Percentiles rank a stretch among this genome's conserved stretches.
Evolutionary conservation across 1,140 invertebrate species (phyloP).

Genomic region (Achatina immaculata): DNA sequence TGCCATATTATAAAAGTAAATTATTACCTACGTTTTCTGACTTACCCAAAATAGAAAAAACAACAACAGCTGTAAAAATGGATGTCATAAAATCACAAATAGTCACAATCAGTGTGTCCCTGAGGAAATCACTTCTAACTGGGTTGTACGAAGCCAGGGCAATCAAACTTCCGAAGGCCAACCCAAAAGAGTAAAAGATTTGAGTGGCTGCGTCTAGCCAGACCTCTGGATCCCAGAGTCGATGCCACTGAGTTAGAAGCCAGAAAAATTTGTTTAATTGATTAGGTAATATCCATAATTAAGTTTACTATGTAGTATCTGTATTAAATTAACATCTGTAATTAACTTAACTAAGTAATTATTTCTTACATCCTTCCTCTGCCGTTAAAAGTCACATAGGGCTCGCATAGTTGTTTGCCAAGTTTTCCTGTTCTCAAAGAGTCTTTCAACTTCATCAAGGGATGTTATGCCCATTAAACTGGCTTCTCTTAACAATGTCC

Average conservation of each 20-base stretch:
- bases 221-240: slow-evolving; percentile 54
- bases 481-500: too few relatives aligned
- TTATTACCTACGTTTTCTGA: too few relatives aligned
- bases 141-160: slow-evolving; percentile 79
- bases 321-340: too few relatives aligned
- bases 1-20: too few relatives aligned
- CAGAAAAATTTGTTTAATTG: background rate
- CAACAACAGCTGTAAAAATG: slow-evolving; percentile 58
- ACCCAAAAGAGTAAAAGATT: slow-evolving; percentile 88
- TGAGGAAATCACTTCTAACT: slow-evolving; percentile 56
- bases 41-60: slow-evolving; percentile 51
- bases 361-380: too few relatives aligned
- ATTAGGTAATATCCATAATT: background rate
- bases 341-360: too few relatives aligned
- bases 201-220: slow-evolving; percentile 90
- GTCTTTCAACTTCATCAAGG: too few relatives aligned
- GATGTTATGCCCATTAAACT: too few relatives aligned
- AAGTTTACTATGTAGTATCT: background rate
- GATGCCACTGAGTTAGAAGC: slow-evolving; percentile 54
- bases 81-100: slow-evolving; percentile 59
- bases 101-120: slow-evolving; percentile 55
- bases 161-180: slow-evolving; percentile 79
- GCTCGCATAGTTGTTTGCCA: too few relatives aligned
- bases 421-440: too few relatives aligned
- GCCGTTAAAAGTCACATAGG: too few relatives aligned